These are phyloP conservation scores for Lithobates sylvaticus DNA, from an alignment of 2,797 vertebrate species.

Conservation along the genomic window DNA sequence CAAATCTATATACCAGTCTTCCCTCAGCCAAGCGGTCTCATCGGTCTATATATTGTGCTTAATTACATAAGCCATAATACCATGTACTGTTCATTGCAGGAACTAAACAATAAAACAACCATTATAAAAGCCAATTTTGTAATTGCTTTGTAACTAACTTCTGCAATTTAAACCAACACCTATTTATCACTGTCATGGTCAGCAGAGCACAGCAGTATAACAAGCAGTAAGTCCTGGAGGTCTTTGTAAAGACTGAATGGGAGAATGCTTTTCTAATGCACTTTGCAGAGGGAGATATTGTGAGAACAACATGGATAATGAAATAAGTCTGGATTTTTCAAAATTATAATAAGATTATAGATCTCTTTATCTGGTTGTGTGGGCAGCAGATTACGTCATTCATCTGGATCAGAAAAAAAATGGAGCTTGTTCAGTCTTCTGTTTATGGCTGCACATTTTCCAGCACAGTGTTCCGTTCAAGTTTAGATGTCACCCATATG, in stretches of 20 bases:
- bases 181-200: background rate
- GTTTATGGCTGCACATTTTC: background rate
- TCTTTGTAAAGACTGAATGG: background rate
- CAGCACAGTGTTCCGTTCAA: background rate
- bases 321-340: background rate
- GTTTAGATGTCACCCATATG: background rate
- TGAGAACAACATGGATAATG: background rate
- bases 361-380: conserved; percentile 1
- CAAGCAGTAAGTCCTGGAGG: background rate
- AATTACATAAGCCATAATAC: background rate
- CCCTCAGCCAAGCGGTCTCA: too few relatives aligned
- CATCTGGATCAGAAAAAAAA: background rate
- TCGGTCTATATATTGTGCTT: background rate
- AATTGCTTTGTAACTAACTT: background rate
- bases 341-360: background rate
- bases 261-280: background rate
- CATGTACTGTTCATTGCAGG: background rate
- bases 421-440: background rate
- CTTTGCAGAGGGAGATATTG: background rate
- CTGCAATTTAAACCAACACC: background rate
- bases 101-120: background rate
- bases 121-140: background rate
- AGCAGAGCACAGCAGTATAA: background rate
- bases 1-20: too few relatives aligned
- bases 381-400: background rate